phyloP scores from a whole-genome alignment of 2,797 vertebrate genomes.

The Tauraco hartlaubi region DNA sequence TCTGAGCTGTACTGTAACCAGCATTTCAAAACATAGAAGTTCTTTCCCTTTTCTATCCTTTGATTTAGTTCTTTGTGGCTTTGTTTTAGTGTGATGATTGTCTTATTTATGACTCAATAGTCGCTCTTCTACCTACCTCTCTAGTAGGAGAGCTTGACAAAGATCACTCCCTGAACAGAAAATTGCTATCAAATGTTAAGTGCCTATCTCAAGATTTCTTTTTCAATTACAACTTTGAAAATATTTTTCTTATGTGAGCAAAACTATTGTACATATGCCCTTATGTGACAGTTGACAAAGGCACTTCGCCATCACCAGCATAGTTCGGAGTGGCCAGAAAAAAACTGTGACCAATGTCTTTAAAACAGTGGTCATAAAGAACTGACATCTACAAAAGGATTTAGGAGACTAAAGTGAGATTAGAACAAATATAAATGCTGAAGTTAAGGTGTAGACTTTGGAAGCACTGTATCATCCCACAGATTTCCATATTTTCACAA shows the following conservation, averaged over 20 bases:
- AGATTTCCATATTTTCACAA: not conserved
- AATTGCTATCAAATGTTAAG: not conserved
- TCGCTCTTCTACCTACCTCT: not conserved
- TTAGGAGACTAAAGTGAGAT: not conserved
- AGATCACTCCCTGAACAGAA: not conserved
- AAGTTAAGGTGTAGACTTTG: not conserved
- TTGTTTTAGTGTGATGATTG: not conserved
- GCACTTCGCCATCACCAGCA: not conserved
- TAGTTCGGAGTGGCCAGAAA: not conserved
- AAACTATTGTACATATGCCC: not conserved
- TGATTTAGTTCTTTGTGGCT: not conserved
- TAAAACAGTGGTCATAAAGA: not conserved
- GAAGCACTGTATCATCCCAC: not conserved
- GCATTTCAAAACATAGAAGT: not conserved
- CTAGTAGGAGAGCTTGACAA: not conserved
- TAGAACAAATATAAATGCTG: not conserved
- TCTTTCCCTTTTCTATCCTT: not conserved
- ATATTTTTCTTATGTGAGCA: not conserved
- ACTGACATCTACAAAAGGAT: not conserved
- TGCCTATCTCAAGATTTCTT: not conserved
- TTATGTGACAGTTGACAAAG: not conserved
- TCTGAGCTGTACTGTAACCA: not conserved
- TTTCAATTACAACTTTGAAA: not conserved
- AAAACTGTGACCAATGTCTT: not conserved
- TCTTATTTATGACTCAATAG: not conserved